Evolutionary conservation across 2,888 invertebrate genomes (phyloP), one percentile per base, ranked within the genome.

Genomic region (Epinotia brunnichana): DNA sequence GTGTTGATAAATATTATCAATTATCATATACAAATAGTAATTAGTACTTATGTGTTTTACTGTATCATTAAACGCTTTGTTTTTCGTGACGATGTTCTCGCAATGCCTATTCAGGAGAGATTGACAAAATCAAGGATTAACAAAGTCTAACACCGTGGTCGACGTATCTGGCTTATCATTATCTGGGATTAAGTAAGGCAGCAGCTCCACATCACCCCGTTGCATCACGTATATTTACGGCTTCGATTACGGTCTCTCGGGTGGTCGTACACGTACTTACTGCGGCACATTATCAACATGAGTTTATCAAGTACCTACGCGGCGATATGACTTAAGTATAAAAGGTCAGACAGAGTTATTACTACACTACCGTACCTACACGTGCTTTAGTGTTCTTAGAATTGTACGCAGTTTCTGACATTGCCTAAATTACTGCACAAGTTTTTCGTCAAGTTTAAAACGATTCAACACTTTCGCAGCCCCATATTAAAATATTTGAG

Each of bases 221-320:
- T 91, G 86, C 90, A 88, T 87, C 89, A 89, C 81, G 75, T 79
- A 85, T 87, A 89, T 91, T 92, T 90, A 91, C 83, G 87, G 86
- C 85, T 83, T 82, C 80, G 84, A 84, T 83, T 84, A 84, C 81
- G 77, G 77, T 73, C 83, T 81, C 86, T 85, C 87, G 86, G 92
- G 91, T 91, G 91, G 92, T 90, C 91, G 81, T 60, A 64, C 35
- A 68, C 75, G 66, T 78, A 73, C 62, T 17, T 29, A 74, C 74
- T 80, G 81, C 83, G 83, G 82, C 82, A 79, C 75, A 80, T 79
- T 83, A 88, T 87, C 87, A 81, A 79, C 81, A 78, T 77, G 77
- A 85, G 85, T 88, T 89, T 90, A 90, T 89, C 88, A 80, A 82
- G 79, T 85, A 87, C 29, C 21, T 48, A 48, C 15, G 44, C 44